Conservation (phyloP, 1,140 invertebrate genomes). For the Tenebrio molitor region DNA sequence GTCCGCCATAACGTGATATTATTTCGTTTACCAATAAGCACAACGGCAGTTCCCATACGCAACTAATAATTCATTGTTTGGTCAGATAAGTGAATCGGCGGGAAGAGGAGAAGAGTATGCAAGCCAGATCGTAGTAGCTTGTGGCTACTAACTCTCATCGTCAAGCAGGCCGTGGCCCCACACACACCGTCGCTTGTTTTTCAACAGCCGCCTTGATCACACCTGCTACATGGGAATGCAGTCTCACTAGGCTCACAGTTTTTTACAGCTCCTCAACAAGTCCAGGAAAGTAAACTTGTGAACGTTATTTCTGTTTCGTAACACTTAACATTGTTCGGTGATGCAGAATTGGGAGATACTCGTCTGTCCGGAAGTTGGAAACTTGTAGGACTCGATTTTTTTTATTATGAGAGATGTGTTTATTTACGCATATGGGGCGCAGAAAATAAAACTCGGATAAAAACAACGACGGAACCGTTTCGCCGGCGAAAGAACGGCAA, state of each 20-base stretch:
- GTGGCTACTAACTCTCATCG: constrained; percentile 40
- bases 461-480: constrained; percentile 16
- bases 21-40: constrained; percentile 41
- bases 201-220: constrained; percentile 41
- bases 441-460: constrained; percentile 14
- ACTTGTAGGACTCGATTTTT: constrained; percentile 3
- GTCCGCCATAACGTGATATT: constrained; percentile 35
- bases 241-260: constrained; percentile 37
- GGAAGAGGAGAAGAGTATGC: constrained; percentile 29
- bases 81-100: constrained; percentile 41
- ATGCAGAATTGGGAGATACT: constrained; percentile 3
- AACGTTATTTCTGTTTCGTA: constrained; percentile 30
- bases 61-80: constrained; percentile 37
- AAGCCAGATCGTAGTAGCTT: constrained; percentile 34
- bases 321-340: constrained; percentile 11
- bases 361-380: neutral
- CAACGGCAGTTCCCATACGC: constrained; percentile 37
- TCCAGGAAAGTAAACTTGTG: constrained; percentile 15
- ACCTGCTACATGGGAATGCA: constrained; percentile 50
- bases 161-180: constrained; percentile 39
- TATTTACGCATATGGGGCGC: constrained; percentile 24
- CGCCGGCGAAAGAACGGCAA: constrained; percentile 8
- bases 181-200: constrained; percentile 48
- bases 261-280: constrained; percentile 34
- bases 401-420: constrained; percentile 23